Evolutionary conservation across 2,113 vertebrate species (phyloP).

Genomic region (Aspidoscelis tigris): DNA sequence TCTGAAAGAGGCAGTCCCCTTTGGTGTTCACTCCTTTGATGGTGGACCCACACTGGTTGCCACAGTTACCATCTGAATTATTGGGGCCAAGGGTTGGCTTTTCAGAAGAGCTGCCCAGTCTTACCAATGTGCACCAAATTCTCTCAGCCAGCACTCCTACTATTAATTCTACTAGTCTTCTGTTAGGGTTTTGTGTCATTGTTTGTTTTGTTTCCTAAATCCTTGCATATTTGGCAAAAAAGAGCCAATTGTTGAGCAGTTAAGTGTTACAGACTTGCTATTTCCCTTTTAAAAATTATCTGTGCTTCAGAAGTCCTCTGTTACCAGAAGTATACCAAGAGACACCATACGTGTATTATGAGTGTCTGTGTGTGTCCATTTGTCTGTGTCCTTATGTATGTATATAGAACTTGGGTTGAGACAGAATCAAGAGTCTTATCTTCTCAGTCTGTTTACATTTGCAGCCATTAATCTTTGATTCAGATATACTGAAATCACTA

Average conservation of each 20-base stretch:
- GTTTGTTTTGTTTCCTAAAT: neutral
- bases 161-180: too few species aligned
- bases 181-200: too few species aligned
- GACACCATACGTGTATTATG: neutral
- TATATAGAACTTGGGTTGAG: neutral
- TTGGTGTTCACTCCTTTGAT: too few species aligned
- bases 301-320: neutral
- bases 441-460: neutral
- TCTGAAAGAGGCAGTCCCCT: too few species aligned
- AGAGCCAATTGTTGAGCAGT: too few species aligned
- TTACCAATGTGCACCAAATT: too few species aligned
- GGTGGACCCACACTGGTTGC: too few species aligned
- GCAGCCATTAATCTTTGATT: neutral
- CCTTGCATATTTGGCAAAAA: neutral
- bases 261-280: neutral
- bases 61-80: too few species aligned
- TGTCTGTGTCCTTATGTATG: neutral
- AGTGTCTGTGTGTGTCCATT: neutral
- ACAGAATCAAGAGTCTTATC: neutral
- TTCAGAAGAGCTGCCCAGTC: too few species aligned
- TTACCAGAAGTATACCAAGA: neutral
- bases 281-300: neutral
- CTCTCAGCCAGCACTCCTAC: too few species aligned
- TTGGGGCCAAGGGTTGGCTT: too few species aligned
- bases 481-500: neutral